phyloP scores from a whole-genome alignment of 2,113 vertebrate species.

The Suricata suricatta region DNA sequence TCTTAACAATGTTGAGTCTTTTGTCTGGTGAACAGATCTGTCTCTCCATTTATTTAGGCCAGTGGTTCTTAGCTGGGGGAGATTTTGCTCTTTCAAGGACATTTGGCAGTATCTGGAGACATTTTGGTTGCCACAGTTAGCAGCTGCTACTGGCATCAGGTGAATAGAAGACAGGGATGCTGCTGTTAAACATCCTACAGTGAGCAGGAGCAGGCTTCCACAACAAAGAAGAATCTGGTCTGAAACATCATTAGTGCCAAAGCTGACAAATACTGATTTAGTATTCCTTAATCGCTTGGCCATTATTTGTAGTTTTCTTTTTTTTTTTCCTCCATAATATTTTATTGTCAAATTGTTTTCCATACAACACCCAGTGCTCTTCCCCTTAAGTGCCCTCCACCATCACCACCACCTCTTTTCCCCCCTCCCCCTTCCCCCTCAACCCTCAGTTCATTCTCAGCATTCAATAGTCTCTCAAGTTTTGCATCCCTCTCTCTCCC shows the following conservation, averaged over 20 bases:
- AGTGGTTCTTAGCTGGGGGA: not conserved
- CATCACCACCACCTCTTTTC: too few relatives aligned
- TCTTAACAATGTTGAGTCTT: not conserved
- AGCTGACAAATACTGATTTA: not conserved
- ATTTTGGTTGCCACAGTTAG: not conserved
- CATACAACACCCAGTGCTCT: too few relatives aligned
- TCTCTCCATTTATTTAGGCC: not conserved
- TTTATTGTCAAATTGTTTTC: too few relatives aligned
- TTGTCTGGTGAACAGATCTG: not conserved
- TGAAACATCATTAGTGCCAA: not conserved
- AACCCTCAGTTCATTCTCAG: too few relatives aligned
- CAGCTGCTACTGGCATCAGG: not conserved
- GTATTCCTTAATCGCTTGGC: not conserved
- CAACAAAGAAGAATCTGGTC: not conserved
- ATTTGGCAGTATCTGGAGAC: not conserved
- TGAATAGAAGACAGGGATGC: not conserved
- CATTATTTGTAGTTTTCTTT: not conserved
- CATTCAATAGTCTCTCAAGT: too few relatives aligned
- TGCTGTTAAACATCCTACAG: not conserved
- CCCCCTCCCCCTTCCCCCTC: too few relatives aligned
- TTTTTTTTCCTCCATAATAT: too few relatives aligned
- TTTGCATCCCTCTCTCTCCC: too few relatives aligned
- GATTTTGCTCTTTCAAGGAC: not conserved
- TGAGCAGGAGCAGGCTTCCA: not conserved
- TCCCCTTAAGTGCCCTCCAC: too few relatives aligned